Base-by-base conservation (phyloP, 64 coral and sea anemone genomes). In the Actinia equina region DNA sequence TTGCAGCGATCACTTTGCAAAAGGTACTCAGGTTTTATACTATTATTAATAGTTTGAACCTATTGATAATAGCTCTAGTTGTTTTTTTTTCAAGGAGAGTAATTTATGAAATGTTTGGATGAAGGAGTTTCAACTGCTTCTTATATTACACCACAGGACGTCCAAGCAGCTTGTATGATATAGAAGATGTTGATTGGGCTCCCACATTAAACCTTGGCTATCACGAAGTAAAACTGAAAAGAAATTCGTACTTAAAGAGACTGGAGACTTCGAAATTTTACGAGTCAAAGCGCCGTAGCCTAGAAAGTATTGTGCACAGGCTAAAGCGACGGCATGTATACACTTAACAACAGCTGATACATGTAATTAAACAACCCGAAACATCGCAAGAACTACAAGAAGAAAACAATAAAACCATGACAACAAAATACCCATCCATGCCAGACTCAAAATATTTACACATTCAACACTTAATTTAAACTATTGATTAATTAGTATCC, bases 1-100 rank as follows among this genome's bases (percentile, higher is more conserved):
- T 52, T 91, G 89, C 71, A 91, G 89, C 44, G 84, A 86, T 81
- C 89, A 91, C 53, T 91, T 91, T 79, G 67, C 86, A 78, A 91
- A 91, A 77, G 89, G 51, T 86, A 86, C 45, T 25, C 25, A 57
- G 5, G 4, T 10, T n/a, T 23, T 84, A 23, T n/a, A n/a, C 7
- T n/a, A 23, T 65, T 37, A 65, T 23, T 20, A 23, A 25, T 43
- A 25, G 17, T 45, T 52, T 45, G 19, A 9, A 81, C 17, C 49
- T 17, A 41, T 7, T 43, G 3, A 27, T 45, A 18, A 80, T 80
- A 44, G 20, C 30, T 51, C 30, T 43, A 22, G 7, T 81, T 44
- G 17, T 44, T 81, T 81, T n/a, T 17, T 7, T 19, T 19, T 60
- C 18, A 49, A 49, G 46, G 3, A 8, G 4, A 49, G 46, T 49